Base-by-base conservation (phyloP, 2,113 vertebrate genomes). In the Oostethus manadensis region DNA sequence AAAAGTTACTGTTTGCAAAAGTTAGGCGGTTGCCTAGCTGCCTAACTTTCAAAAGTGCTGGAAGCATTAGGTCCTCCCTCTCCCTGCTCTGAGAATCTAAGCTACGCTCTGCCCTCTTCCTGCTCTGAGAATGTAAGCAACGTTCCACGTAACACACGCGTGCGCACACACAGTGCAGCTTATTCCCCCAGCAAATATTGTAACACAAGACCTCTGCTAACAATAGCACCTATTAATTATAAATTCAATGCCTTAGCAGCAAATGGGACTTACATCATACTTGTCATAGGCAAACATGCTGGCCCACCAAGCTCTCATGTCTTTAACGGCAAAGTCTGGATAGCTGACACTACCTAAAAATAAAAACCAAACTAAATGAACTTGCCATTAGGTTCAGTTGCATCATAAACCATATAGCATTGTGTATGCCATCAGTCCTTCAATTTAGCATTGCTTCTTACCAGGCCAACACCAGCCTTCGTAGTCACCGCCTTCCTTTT, bases 381-480 rank as follows among this genome's bases (percentile, higher is more conserved):
- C 18, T 18, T 16, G 13, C 6, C 11, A 22, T 23, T 17, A 11
- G 9, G 9, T 17, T 10, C 21, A 10, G 20, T 8, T 10, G 8
- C 21, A 23, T 17, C 2, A 3, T 48, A 40, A 45, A 58, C 26
- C 42, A 44, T 26, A 13, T 13, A 42, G 29, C 29, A 13, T 56
- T 22, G 20, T 57, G 15, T 26, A 26, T 21, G 6, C 5, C 15
- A 44, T 17, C 1, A 56, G 38, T 23, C 21, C 17, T 20, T 18
- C 23, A 11, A 18, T 35, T 18, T 14, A 6, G 2, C 18, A 13
- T 14, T 21, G 16, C 38, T 18, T 35, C 79, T 78, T 79, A 97
- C 94, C 94, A 84, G 94, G 94, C 94, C 94, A 97, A 64, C 94
- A 97, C 94, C 94, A 97, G 68, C 94, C 94, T 72, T 97, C 93